Evolutionary conservation across 2,797 vertebrate species (phyloP), one percentile per base, ranked within the genome.

Genomic region (Sebastes vulpes): DNA sequence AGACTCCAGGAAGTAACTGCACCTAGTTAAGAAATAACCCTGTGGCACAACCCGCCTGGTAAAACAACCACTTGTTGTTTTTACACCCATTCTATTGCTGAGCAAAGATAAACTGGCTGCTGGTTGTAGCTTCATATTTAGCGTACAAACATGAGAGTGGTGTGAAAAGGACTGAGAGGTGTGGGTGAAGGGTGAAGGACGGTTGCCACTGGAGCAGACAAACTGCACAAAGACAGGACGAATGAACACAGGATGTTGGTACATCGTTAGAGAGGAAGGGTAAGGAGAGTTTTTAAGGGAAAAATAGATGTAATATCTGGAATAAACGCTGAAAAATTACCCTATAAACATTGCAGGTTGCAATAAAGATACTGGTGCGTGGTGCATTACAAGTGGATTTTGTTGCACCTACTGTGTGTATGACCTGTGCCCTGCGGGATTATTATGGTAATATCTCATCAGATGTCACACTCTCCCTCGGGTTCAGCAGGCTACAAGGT

Each of bases 401-500:
- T 53, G 14, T 38, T 66, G n/a, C 31, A 56, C 63, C 12, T 42
- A 6, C n/a, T 21, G 29, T 38, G n/a, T 31, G n/a, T 14, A 16
- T 16, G 58, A 29, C 9, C 67, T 29, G 50, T 67, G 20, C 35
- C 31, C 31, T 29, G 25, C 35, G 21, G 66, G 18, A 65, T n/a
- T 65, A 69, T 64, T 63, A 59, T 31, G 21, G 38, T 65, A 35
- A 68, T 75, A 53, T 79, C 71, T n/a, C 59, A 67, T 65, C 31
- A 66, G 72, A 74, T 3, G 3, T 72, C 73, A 72, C 52, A 46
- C 53, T 80, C 38, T 59, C 32, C 35, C 60, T 58, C n/a, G 25
- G 67, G 72, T 11, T 68, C 73, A 59, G 70, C 59, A 68, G 52
- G 63, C 58, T 79, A 54, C 60, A 82, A 57, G 59, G 60, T 52